Conservation (phyloP, 1,140 invertebrate genomes). For the Pissodes strobi region DNA sequence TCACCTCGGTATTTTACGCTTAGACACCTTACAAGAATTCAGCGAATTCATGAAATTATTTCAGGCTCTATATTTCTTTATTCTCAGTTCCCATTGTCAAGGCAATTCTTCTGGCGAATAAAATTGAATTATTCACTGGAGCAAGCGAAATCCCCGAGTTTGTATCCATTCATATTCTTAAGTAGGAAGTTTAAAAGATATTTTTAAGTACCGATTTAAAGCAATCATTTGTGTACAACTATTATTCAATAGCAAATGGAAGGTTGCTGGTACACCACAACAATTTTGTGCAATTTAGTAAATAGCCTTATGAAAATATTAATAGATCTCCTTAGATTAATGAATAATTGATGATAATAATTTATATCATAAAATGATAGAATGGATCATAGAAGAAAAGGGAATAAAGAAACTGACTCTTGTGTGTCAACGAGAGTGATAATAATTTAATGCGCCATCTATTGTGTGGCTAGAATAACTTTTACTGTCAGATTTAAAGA, state of each 20-base stretch:
- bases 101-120: background rate
- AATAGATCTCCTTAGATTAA: too few relatives aligned
- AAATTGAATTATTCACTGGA: slow-evolving; percentile 1
- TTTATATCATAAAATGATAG: too few relatives aligned
- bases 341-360: too few relatives aligned
- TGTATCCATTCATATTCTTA: background rate
- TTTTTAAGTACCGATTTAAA: background rate
- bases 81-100: background rate
- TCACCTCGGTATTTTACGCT: slow-evolving; percentile 1
- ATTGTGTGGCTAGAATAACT: too few relatives aligned
- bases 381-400: too few relatives aligned
- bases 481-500: too few relatives aligned
- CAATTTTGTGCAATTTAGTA: too few relatives aligned
- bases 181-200: slow-evolving; percentile 2
- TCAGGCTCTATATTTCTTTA: background rate
- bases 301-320: too few relatives aligned
- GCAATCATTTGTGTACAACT: background rate
- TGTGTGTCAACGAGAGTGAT: too few relatives aligned
- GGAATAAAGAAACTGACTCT: too few relatives aligned
- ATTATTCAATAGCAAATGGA: background rate
- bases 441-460: too few relatives aligned
- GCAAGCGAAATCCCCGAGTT: background rate
- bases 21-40: slow-evolving; percentile 5
- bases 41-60: background rate
- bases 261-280: too few relatives aligned